Base-by-base conservation (phyloP, 2,797 vertebrate genomes). In the Gadopsis bispinosus region DNA sequence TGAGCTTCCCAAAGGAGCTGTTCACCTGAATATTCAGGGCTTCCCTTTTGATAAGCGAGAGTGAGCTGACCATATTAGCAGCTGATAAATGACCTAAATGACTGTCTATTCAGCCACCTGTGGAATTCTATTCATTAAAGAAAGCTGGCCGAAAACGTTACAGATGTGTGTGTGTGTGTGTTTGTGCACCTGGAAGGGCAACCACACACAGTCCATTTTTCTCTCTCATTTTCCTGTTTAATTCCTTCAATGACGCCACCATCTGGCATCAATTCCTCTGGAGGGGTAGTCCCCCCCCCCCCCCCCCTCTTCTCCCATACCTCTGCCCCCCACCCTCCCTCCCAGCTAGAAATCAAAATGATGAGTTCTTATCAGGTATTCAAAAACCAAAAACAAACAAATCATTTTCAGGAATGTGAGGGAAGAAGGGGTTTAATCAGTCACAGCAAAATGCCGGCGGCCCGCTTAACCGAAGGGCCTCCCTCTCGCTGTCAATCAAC, bases 191-290 rank as follows among this genome's bases (percentile, higher is more conserved):
- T 62, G 50, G 60, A 48, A 76, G 70, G 37, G 56, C 56, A 74
- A 62, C 69, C 78, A 47, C 53, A 61, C 60, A 33, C 76, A 53
- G 70, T 83, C 69, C 11, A 73, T 79, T 84, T 86, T 60, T 83
- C 69, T 77, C 66, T 90, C 86, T 85, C 79, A 83, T 89, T 89
- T 89, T 84, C 80, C 69, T 58, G 71, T 87, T 87, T 73, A 73
- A 91, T 91, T 90, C 87, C 79, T 86, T 87, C 86, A 91, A 82
- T 83, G 77, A 81, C 83, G 83, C 77, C 77, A 86, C 89, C 90
- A 94, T 92, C 89, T 93, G 92, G 85, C 82, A 75, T 83, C 76
- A 75, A 80, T 90, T 91, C 77, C 78, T 83, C 70, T 74, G 81
- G 77, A 90, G 78, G 35, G 6, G 59, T 55, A 75, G 54, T n/a